Evolutionary conservation across 2,888 invertebrate genomes (phyloP), one percentile per base, ranked within the genome.

Genomic region (Morinoia aosen): DNA sequence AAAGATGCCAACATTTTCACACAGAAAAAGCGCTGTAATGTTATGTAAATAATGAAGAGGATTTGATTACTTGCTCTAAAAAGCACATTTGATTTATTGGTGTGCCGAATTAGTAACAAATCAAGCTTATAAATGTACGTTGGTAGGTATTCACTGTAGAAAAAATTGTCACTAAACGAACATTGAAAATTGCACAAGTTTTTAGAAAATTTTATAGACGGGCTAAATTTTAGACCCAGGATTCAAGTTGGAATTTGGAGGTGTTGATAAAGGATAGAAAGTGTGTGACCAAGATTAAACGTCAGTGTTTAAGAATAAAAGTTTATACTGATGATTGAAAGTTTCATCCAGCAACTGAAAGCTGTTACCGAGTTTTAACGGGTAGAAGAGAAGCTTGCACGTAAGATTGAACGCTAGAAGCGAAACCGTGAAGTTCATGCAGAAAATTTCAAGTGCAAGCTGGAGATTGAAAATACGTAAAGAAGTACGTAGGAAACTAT

Each of bases 21-120:
- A 0, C 19, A 64, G 64, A 58, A 95, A 64, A 39, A 64, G 40
- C 48, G 57, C 11, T 95, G 95, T 58, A 48, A 8, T 48, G n/a
- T 95, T 61, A 95, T 95, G 95, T 95, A 58, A 58, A 94, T 48
- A 25, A 58, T 11, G 58, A 76, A 76, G 48, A 48, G 48, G 48
- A 76, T 76, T 76, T 16, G 19, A 19, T 61, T 12, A 2, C 12
- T 61, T 19, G 8, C 25, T 76, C 14, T 76, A 14, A 33, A 33
- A 33, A 76, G 25, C 8, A 19, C 19, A 76, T 16, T 16, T 61
- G 33, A 76, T 76, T 76, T 33, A 76, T 33, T 19, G 76, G 33
- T 7, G 12, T 33, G 25, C 0, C 25, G 10, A 33, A 76, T 25
- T 14, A 48, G 48, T 48, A 33, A 76, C 25, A 33, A 76, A 76